Evolutionary conservation across 2,888 invertebrate species (phyloP), one percentile per base, ranked within the genome.

Genomic region (Ormyrus rosae): DNA sequence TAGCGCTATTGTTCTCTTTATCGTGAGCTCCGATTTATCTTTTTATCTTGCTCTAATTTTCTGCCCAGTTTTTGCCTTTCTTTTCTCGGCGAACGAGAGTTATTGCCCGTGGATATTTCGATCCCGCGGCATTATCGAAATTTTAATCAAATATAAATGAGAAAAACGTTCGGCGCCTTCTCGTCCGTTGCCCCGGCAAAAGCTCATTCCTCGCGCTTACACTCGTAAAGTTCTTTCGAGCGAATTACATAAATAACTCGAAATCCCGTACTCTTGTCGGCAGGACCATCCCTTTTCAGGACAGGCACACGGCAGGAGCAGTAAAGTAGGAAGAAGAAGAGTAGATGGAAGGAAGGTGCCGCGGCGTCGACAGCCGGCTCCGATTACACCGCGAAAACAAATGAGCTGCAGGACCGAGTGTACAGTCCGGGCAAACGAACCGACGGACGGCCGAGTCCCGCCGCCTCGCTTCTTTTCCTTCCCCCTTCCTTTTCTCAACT

Each of bases 361-460:
- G 85, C 84, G 84, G 85, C 82, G 85, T 84, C 85, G 85, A 86
- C 86, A 86, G 86, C 83, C 74, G 80, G 78, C 85, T 86, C 84
- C 82, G 85, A 85, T 86, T 87, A 85, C 86, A 83, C 84, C 82
- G 85, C 79, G 85, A 82, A 86, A 88, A 88, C 86, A 87, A 88
- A 88, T 84, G 86, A 88, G 85, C 79, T 69, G 83, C 82, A 78
- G 82, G 63, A 13, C 50, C 34, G 58, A 34, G 34, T 34, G 34
- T 34, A 60, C 51, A 55, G 51, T 48, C 58, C n/a, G 51, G 65
- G 73, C 78, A 56, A 63, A 63, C 73, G 68, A 53, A 45, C 51
- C 50, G 63, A 68, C 51, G 55, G 63, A 60, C 68, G 58, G 13
- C 7, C 11, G 60, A 53, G 58, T 58, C 63, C n/a, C 10, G 34